These are phyloP conservation scores for Octopus bimaculoides DNA, from an alignment of 1,140 invertebrate genomes.

Conservation along the genomic window DNA sequence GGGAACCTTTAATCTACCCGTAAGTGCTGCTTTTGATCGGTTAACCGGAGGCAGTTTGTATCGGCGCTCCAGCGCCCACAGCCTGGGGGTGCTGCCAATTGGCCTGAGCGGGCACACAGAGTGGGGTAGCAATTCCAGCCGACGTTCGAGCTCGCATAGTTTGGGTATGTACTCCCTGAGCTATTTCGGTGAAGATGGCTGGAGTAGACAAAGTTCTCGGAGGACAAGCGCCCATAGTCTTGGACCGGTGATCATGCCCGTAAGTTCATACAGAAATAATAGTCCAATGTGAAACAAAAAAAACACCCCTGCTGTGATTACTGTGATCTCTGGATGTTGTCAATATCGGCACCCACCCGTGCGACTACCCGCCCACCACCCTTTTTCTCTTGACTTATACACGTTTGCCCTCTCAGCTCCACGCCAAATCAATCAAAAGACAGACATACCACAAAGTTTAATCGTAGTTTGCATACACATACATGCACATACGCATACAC, in stretches of 20 bases:
- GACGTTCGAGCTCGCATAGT: constrained; percentile 45
- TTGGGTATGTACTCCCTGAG: constrained; percentile 46
- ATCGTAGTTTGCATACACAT: too few species aligned
- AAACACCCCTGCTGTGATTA: too few species aligned
- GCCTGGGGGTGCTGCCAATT: constrained; percentile 46
- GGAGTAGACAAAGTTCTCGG: constrained; percentile 1
- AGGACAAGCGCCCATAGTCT: constrained; percentile 13
- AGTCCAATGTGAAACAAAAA: too few species aligned
- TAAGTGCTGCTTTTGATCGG: constrained; percentile 48
- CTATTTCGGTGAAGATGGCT: constrained; percentile 46
- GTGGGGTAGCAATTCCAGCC: constrained; percentile 33
- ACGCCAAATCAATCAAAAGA: too few species aligned
- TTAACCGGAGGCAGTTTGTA: constrained; percentile 37
- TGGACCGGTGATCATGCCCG: constrained; percentile 2
- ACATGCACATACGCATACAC: too few species aligned
- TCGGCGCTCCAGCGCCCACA: constrained; percentile 48
- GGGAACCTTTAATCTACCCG: constrained; percentile 42
- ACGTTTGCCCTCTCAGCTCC: too few species aligned
- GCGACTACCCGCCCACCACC: too few species aligned
- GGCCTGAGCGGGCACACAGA: constrained; percentile 31
- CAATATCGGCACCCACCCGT: neutral
- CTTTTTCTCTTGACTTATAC: too few species aligned
- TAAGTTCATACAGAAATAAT: neutral
- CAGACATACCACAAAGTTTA: too few species aligned
- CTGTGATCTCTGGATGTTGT: neutral